Evolutionary conservation across 1,140 invertebrate genomes (phyloP).

Genomic region (Argopecten irradians): DNA sequence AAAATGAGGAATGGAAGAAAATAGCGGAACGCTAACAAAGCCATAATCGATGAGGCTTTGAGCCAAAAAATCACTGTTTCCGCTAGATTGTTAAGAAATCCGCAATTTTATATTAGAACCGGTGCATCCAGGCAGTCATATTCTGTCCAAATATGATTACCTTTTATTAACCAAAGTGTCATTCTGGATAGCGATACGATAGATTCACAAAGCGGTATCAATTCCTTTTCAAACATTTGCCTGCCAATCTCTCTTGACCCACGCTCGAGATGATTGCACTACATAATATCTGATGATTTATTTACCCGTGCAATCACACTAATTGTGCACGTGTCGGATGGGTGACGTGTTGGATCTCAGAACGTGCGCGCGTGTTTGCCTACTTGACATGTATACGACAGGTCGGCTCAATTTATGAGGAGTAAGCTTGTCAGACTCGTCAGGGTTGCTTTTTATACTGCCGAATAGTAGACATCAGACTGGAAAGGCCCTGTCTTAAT

Average conservation of each 20-base stretch:
- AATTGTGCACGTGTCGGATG: constrained; percentile 32
- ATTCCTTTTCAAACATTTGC: constrained; percentile 30
- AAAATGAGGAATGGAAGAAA: constrained; percentile 11
- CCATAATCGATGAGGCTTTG: not conserved
- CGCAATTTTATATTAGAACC: constrained; percentile 3
- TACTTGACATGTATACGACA: constrained; percentile 21
- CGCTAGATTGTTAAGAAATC: constrained; percentile 21
- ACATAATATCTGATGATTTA: constrained; percentile 36
- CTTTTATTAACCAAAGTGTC: constrained; percentile 31
- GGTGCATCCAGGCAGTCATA: not conserved
- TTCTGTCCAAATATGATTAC: constrained; percentile 30
- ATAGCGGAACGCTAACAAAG: constrained; percentile 20
- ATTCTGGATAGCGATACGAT: constrained; percentile 35
- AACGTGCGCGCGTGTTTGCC: constrained; percentile 19
- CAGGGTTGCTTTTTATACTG: not conserved
- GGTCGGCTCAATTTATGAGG: not conserved
- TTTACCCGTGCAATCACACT: constrained; percentile 33
- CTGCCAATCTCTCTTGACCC: constrained; percentile 35
- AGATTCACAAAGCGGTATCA: constrained; percentile 35
- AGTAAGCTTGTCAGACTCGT: not conserved
- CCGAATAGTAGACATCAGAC: not conserved
- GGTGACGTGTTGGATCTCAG: not conserved
- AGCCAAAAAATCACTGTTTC: constrained; percentile 2
- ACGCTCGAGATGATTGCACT: constrained; percentile 15
- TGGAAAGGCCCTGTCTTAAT: not conserved